phyloP scores from a whole-genome alignment of 1,140 invertebrate genomes.

The Drosophila navojoa region DNA sequence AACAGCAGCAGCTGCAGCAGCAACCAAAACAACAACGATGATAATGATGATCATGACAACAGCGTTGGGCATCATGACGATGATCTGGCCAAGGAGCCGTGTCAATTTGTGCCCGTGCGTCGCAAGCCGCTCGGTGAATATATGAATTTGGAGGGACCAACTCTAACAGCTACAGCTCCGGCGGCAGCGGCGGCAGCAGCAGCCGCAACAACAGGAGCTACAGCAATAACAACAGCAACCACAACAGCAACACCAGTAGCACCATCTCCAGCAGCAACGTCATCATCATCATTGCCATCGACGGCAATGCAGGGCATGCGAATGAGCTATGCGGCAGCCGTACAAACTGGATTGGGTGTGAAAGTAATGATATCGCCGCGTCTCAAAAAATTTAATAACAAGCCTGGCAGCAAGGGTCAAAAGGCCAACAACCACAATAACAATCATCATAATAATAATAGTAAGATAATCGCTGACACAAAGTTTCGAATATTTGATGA shows the following conservation, averaged over 20 bases:
- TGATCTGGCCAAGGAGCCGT: constrained; percentile 22
- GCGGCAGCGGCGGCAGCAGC: no score
- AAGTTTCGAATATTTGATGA: constrained; percentile 50
- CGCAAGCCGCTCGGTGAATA: constrained; percentile 61
- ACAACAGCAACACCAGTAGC: no score
- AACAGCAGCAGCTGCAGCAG: no score
- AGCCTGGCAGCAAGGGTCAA: constrained; percentile 23
- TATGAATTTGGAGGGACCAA: constrained; percentile 28
- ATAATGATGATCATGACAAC: no score
- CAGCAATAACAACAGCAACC: no score
- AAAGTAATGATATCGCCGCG: constrained; percentile 56
- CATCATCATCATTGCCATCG: constrained; percentile 9
- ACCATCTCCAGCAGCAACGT: no score
- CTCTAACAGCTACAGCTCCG: not conserved
- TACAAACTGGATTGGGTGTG: constrained; percentile 32
- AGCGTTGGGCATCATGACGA: not conserved
- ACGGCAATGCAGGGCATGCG: constrained; percentile 18
- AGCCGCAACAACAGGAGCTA: no score
- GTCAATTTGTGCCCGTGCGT: constrained; percentile 51
- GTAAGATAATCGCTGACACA: constrained; percentile 31
- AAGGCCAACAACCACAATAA: not conserved
- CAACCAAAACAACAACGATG: no score
- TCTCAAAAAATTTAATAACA: constrained; percentile 34
- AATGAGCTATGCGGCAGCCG: constrained; percentile 58
- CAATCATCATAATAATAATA: no score